A percentile compares a stretch with the other conserved stretches of the same genome.
Conservation (phyloP, 2,797 vertebrate species). For the Gephyroberyx darwinii region DNA sequence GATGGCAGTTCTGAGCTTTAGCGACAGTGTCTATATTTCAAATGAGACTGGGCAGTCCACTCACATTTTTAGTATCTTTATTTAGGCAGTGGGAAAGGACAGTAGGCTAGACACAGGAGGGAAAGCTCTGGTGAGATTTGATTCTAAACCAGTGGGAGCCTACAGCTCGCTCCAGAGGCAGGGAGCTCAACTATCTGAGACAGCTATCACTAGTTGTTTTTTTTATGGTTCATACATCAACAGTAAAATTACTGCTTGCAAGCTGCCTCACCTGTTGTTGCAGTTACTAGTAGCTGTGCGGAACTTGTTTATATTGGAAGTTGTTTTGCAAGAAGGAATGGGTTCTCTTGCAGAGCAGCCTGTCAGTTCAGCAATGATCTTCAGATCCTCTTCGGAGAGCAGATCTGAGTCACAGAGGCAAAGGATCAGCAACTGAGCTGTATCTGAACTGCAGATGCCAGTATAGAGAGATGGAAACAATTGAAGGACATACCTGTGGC, state of each 20-base stretch:
- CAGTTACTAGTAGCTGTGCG: constrained; percentile 82
- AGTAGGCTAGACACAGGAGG: background rate
- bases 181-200: no score
- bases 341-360: constrained; percentile 80
- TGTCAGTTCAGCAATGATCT: constrained; percentile 73
- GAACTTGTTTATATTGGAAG: constrained; percentile 62
- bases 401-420: constrained; percentile 73
- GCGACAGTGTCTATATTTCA: background rate
- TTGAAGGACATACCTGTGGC: constrained; percentile 78
- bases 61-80: background rate
- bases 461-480: background rate
- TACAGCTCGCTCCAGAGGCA: no score
- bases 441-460: background rate
- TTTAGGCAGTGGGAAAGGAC: background rate
- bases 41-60: background rate
- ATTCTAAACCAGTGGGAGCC: no score
- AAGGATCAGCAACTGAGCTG: background rate
- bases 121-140: no score
- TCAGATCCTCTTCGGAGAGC: constrained; percentile 77
- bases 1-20: background rate
- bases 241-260: background rate
- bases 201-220: no score
- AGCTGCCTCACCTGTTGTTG: constrained; percentile 85
- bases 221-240: no score
- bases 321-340: constrained; percentile 49